A percentile compares a stretch with the other conserved stretches of the same genome.
These are phyloP conservation scores for Amphimedon queenslandica DNA, from an alignment of 37 sponge, comb jelly and placozoan species.

Conservation along the genomic window DNA sequence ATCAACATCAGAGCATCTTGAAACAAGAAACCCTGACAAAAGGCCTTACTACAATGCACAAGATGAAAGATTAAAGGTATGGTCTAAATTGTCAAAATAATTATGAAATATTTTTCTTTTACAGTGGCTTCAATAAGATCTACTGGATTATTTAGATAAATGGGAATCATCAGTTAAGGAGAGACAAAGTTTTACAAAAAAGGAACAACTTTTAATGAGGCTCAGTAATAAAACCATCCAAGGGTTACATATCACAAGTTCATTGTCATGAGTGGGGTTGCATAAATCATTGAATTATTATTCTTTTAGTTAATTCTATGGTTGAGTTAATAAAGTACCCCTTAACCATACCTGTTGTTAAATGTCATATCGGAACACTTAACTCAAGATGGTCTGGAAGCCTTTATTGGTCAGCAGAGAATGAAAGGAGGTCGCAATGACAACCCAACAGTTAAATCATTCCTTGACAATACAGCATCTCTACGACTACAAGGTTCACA, in stretches of 20 bases:
- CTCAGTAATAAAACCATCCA: conserved; percentile 25
- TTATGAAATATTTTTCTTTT: background rate
- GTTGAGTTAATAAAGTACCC: conserved; percentile 35
- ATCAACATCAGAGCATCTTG: background rate
- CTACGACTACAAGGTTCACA: conserved; percentile 22
- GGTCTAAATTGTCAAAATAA: background rate
- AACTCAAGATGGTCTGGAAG: conserved; percentile 38
- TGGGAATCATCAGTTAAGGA: conserved; percentile 4
- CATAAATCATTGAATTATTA: background rate
- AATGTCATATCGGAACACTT: conserved; percentile 18
- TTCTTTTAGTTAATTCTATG: conserved; percentile 20
- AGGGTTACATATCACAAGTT: conserved; percentile 23
- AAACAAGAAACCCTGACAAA: conserved; percentile 6
- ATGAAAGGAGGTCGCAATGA: conserved; percentile 26
- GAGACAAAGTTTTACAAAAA: background rate
- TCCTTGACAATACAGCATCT: conserved; percentile 13
- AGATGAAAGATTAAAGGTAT: conserved; percentile 15
- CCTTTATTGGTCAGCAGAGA: conserved; percentile 38
- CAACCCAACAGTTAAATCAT: conserved; percentile 28
- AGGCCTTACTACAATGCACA: conserved; percentile 1
- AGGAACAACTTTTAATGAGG: conserved; percentile 4
- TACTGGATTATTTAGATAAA: conserved; percentile 20
- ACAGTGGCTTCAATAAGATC: conserved; percentile 30
- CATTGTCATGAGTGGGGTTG: background rate
- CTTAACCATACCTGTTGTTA: background rate